Percentiles rank a stretch among this genome's conserved stretches.
These are phyloP conservation scores for Myotis daubentonii DNA, from an alignment of 2,797 vertebrate species.

Conservation along the genomic window DNA sequence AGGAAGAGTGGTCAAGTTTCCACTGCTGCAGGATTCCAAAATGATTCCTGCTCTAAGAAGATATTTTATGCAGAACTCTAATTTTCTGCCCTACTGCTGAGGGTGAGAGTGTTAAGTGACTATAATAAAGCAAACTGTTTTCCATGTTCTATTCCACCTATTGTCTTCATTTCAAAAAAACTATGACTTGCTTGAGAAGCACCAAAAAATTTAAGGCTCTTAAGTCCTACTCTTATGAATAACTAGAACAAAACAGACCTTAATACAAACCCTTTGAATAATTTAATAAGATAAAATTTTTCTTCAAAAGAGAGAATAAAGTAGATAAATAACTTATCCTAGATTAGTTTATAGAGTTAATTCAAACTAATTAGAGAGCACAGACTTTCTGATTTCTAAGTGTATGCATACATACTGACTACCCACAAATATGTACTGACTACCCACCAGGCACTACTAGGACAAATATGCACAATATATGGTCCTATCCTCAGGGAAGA, in stretches of 20 bases:
- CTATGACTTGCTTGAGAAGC: background rate
- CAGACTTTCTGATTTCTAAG: background rate
- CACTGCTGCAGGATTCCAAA: background rate
- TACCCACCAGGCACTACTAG: background rate
- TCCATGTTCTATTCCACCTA: background rate
- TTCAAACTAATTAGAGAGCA: background rate
- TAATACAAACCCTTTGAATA: background rate
- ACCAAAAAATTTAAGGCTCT: background rate
- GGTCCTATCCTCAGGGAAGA: background rate
- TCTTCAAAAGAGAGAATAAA: background rate
- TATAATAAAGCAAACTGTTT: background rate
- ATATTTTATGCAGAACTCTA: background rate
- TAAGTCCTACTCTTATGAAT: background rate
- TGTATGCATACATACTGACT: background rate
- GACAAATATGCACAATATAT: background rate
- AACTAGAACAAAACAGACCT: background rate
- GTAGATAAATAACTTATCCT: background rate
- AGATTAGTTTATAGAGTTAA: background rate
- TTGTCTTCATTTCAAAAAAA: background rate
- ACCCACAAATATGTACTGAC: background rate
- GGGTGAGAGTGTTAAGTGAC: background rate
- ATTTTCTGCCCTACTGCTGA: background rate
- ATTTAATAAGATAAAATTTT: background rate
- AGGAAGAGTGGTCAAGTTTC: background rate
- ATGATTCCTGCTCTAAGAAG: background rate